Evolutionary conservation across 1,140 invertebrate genomes (phyloP).

Genomic region (Lordiphosa stackelbergi): DNA sequence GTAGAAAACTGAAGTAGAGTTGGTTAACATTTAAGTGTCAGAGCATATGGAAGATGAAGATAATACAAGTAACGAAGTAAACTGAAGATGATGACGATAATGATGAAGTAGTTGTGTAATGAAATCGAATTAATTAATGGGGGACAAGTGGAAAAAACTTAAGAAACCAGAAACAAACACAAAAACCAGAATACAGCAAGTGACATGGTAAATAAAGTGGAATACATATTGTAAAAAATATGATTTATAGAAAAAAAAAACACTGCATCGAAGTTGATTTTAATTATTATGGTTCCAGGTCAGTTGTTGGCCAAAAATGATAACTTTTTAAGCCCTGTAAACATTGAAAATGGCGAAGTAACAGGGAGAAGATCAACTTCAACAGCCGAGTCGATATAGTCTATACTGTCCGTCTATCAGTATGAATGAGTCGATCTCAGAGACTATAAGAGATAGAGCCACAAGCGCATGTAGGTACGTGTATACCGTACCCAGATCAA

Average conservation of each 20-base stretch:
- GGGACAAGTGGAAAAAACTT: constrained; percentile 35
- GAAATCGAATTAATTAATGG: constrained; percentile 44
- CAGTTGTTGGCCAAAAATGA: too few relatives aligned
- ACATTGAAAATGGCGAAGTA: too few relatives aligned
- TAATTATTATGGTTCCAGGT: neutral
- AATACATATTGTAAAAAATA: constrained; percentile 67
- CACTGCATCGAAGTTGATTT: neutral
- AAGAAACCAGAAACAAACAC: constrained; percentile 28
- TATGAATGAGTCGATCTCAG: too few relatives aligned
- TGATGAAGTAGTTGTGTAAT: constrained; percentile 48
- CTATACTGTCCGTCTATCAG: too few relatives aligned
- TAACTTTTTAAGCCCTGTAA: too few relatives aligned
- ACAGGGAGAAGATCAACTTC: too few relatives aligned
- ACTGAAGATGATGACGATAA: neutral
- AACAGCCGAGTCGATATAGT: too few relatives aligned
- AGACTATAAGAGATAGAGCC: too few relatives aligned
- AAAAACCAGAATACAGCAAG: too few relatives aligned
- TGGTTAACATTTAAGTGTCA: constrained; percentile 58
- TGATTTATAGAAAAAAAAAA: constrained; percentile 40
- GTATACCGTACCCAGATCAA: too few relatives aligned
- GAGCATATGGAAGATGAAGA: constrained; percentile 3
- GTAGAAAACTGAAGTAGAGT: constrained; percentile 59
- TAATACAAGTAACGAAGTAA: constrained; percentile 1
- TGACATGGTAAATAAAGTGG: constrained; percentile 46
- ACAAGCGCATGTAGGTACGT: too few relatives aligned